phyloP scores from a whole-genome alignment of 1,140 invertebrate genomes.

The Trigoniulus corallinus region DNA sequence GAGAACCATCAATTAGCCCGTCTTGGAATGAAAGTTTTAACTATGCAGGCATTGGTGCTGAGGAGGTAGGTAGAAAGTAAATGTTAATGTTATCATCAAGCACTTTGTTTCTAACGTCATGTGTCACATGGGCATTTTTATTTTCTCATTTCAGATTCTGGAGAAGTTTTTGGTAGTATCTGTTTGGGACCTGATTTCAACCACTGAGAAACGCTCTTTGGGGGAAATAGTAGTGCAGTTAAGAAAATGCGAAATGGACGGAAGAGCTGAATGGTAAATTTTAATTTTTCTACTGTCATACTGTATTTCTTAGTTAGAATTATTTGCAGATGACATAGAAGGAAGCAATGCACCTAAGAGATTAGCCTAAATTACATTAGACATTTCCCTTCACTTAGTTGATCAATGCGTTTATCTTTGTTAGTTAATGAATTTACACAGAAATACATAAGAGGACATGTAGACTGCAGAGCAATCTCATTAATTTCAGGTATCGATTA shows the following conservation, averaged over 20 bases:
- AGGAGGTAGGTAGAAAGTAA: too few relatives aligned
- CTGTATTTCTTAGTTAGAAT: neutral
- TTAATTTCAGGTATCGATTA: neutral
- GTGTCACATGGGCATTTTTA: too few relatives aligned
- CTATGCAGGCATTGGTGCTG: conserved; percentile 53
- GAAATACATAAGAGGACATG: neutral
- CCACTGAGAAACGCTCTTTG: conserved; percentile 61
- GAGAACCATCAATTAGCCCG: conserved; percentile 62
- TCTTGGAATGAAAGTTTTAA: conserved; percentile 80
- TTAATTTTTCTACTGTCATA: neutral
- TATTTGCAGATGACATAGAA: too few relatives aligned
- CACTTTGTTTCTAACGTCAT: too few relatives aligned
- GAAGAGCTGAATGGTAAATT: conserved; percentile 65
- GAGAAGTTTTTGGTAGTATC: conserved; percentile 65
- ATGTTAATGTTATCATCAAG: too few relatives aligned
- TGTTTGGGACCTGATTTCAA: conserved; percentile 66
- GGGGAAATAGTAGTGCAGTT: conserved; percentile 65
- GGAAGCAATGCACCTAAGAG: too few relatives aligned
- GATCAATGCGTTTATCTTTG: too few relatives aligned
- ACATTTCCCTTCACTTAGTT: too few relatives aligned
- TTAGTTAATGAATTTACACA: neutral
- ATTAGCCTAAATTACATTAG: too few relatives aligned
- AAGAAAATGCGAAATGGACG: conserved; percentile 63
- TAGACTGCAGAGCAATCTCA: neutral
- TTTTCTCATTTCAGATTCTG: conserved; percentile 30